Percentiles rank a stretch among this genome's conserved stretches.
Evolutionary conservation across 2,888 invertebrate genomes (phyloP).

Genomic region (Drosophila sordidapex): DNA sequence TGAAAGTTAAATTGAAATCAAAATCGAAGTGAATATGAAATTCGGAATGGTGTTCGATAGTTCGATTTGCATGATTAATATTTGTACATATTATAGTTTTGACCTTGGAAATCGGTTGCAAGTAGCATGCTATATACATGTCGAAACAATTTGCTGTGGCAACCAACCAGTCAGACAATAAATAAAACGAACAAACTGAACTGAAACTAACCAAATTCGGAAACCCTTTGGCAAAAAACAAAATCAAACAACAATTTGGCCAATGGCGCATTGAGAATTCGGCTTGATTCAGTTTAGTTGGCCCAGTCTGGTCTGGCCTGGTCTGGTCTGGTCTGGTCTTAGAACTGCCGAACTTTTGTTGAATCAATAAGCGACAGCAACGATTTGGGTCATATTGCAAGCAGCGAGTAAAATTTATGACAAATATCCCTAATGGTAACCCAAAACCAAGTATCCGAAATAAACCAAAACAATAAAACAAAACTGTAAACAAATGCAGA

Average conservation of each 20-base stretch:
- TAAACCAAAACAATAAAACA: constrained; percentile 67
- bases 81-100: constrained; percentile 31
- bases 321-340: constrained; percentile 40
- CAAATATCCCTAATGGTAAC: constrained; percentile 81
- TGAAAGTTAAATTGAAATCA: neutral
- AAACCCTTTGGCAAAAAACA: constrained; percentile 67
- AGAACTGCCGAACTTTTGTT: constrained; percentile 82
- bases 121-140: constrained; percentile 28
- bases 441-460: constrained; percentile 56
- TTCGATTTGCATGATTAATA: constrained; percentile 26
- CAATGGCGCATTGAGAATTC: constrained; percentile 49
- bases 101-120: constrained; percentile 52
- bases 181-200: constrained; percentile 9
- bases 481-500: constrained; percentile 77
- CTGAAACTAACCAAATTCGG: constrained; percentile 21
- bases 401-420: constrained; percentile 79
- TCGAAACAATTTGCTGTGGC: constrained; percentile 33
- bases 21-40: neutral
- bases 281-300: constrained; percentile 3
- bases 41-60: constrained; percentile 1
- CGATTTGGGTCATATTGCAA: constrained; percentile 84
- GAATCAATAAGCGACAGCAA: constrained; percentile 84
- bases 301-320: constrained; percentile 23
- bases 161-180: constrained; percentile 18
- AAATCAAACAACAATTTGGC: constrained; percentile 73